These are phyloP conservation scores for Gobio occitaniae DNA, from an alignment of 2,797 vertebrate genomes.

Conservation along the genomic window DNA sequence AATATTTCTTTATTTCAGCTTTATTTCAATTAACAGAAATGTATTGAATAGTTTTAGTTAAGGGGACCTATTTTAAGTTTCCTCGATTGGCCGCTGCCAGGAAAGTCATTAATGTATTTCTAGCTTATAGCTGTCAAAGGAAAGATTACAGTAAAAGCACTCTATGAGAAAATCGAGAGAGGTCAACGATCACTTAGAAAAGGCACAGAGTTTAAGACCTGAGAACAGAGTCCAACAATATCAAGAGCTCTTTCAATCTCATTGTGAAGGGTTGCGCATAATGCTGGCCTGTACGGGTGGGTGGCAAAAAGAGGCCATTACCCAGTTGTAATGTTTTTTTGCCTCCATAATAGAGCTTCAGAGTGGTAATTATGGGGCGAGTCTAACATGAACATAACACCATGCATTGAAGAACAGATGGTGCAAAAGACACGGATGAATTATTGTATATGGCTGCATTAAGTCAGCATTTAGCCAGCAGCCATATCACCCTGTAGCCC, in stretches of 20 bases:
- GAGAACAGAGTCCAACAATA: not conserved
- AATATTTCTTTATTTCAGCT: too few relatives aligned
- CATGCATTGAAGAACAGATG: not conserved
- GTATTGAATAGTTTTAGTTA: not conserved
- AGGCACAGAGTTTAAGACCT: not conserved
- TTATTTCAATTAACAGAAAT: not conserved
- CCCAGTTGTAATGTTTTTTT: conserved; percentile 22
- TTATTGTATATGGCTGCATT: conserved; percentile 3
- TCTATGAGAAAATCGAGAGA: not conserved
- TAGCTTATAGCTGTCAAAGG: not conserved
- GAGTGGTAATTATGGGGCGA: conserved; percentile 2
- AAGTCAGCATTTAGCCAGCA: not conserved
- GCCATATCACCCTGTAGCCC: too few relatives aligned
- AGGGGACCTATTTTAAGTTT: not conserved
- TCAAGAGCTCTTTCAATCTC: not conserved
- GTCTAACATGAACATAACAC: not conserved
- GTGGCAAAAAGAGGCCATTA: conserved; percentile 2
- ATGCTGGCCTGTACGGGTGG: not conserved
- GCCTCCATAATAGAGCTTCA: not conserved
- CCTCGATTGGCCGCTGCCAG: too few relatives aligned
- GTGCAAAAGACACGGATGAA: too few relatives aligned
- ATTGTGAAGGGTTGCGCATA: not conserved
- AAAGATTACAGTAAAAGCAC: not conserved
- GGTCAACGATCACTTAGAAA: conserved; percentile 5
- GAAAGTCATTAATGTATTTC: not conserved